Percentiles rank a stretch among this genome's conserved stretches.
phyloP scores from a whole-genome alignment of 1,140 invertebrate genomes.

The Sinella curviseta region DNA sequence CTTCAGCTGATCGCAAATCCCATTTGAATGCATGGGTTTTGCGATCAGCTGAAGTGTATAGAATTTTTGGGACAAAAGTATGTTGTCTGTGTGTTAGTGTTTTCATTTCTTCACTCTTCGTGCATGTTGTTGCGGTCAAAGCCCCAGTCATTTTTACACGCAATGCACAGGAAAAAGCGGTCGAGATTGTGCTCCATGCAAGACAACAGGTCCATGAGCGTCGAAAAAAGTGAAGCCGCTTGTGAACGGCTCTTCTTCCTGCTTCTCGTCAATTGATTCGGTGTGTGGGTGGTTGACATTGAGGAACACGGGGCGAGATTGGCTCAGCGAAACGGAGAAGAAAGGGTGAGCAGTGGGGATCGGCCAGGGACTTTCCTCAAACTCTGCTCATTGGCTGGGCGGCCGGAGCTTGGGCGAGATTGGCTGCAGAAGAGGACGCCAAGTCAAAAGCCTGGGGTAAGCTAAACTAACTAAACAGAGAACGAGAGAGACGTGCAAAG shows the following conservation, averaged over 20 bases:
- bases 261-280: neutral
- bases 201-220: no score
- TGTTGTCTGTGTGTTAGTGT: no score
- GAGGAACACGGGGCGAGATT: neutral
- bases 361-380: neutral
- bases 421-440: neutral
- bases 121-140: no score
- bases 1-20: no score
- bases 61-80: no score
- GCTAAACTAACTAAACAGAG: no score
- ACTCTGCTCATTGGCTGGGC: neutral
- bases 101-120: no score
- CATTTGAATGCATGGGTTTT: no score
- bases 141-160: no score
- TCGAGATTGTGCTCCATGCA: neutral
- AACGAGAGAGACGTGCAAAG: no score
- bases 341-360: neutral
- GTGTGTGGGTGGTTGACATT: conserved; percentile 4
- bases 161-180: neutral
- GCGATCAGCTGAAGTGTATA: no score
- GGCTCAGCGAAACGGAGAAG: neutral
- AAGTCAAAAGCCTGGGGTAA: neutral
- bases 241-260: conserved; percentile 8
- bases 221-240: neutral
- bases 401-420: neutral